phyloP scores from a whole-genome alignment of 2,113 vertebrate species.

The Zosterops japonicus region DNA sequence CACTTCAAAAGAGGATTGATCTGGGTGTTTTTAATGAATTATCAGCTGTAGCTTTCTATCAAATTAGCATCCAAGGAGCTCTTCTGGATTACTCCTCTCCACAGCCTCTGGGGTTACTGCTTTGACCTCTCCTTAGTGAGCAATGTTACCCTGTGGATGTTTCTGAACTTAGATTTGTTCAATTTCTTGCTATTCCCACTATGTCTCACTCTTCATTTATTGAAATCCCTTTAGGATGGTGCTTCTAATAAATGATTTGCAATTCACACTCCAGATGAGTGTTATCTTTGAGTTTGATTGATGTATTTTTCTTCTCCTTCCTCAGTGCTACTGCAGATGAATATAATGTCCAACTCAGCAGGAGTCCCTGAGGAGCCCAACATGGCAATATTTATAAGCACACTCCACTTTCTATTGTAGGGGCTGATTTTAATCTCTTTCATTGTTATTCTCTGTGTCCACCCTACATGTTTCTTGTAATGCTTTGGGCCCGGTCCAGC shows the following conservation, averaged over 20 bases:
- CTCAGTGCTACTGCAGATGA: not conserved
- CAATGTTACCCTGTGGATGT: not conserved
- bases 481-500: not conserved
- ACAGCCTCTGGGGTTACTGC: not conserved
- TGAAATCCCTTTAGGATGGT: constrained; percentile 35
- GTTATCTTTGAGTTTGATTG: constrained; percentile 21
- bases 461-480: not conserved
- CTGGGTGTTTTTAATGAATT: not conserved
- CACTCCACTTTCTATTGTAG: constrained; percentile 8
- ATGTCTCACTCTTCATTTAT: constrained; percentile 18
- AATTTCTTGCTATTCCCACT: constrained; percentile 14
- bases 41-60: not conserved
- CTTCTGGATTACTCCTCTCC: not conserved
- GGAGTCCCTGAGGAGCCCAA: constrained; percentile 1
- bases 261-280: constrained; percentile 9
- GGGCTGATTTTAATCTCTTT: constrained; percentile 33
- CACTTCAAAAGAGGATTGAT: constrained; percentile 48
- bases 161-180: constrained; percentile 11
- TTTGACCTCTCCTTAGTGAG: not conserved
- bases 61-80: not conserved
- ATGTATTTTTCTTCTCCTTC: constrained; percentile 30
- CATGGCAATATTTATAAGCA: constrained; percentile 12
- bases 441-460: constrained; percentile 2
- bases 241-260: constrained; percentile 27
- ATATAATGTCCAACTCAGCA: constrained; percentile 7